Evolutionary conservation across 2,113 vertebrate species (phyloP).

Genomic region (Oryzias celebensis): DNA sequence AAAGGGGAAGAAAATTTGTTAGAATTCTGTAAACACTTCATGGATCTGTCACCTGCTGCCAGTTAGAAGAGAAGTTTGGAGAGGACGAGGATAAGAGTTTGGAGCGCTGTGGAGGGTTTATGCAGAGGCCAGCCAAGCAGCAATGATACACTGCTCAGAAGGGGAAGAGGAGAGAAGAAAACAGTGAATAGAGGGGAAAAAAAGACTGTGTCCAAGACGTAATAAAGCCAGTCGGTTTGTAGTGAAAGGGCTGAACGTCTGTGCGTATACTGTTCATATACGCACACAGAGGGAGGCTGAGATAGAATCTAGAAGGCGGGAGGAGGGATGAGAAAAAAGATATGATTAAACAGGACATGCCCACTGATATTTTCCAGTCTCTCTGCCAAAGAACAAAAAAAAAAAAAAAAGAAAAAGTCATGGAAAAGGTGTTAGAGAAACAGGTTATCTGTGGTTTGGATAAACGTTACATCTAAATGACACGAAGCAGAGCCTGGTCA

Average conservation of each 20-base stretch:
- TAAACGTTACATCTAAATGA: constrained; percentile 25
- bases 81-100: constrained; percentile 63
- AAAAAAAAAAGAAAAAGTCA: constrained; percentile 24
- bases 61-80: constrained; percentile 66
- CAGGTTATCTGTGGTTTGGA: constrained; percentile 15
- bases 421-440: constrained; percentile 16
- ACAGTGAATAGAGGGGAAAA: constrained; percentile 31
- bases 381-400: constrained; percentile 61
- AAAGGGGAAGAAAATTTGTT: constrained; percentile 76
- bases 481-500: constrained; percentile 25
- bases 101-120: constrained; percentile 80
- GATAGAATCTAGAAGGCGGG: constrained; percentile 24
- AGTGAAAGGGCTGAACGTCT: constrained; percentile 12
- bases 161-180: constrained; percentile 31
- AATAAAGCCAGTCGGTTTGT: not conserved
- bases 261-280: not conserved
- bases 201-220: constrained; percentile 8
- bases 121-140: constrained; percentile 86
- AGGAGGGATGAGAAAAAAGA: constrained; percentile 24
- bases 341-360: constrained; percentile 60
- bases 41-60: constrained; percentile 58
- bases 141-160: constrained; percentile 77
- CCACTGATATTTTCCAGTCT: constrained; percentile 65
- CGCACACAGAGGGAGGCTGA: constrained; percentile 17
- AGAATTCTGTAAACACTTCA: constrained; percentile 76